Evolutionary conservation across 2,888 invertebrate species (phyloP).

Genomic region (Lissonota sp.): DNA sequence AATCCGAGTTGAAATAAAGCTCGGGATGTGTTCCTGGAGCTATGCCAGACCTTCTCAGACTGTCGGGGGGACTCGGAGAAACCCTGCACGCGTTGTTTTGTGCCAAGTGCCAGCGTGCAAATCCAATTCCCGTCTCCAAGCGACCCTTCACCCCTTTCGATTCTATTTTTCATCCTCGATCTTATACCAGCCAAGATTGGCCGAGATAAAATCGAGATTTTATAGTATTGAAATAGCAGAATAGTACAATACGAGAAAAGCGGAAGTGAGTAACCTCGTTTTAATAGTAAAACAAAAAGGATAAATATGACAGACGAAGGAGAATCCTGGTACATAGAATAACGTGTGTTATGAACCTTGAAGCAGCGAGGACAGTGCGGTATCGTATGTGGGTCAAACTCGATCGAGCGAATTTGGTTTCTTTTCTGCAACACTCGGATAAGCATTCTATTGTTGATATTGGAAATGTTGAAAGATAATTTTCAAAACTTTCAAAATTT

Average conservation of each 20-base stretch:
- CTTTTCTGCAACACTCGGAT: conserved; percentile 17
- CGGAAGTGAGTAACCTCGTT: too few species aligned
- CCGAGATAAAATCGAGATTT: conserved; percentile 6
- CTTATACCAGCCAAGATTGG: not conserved
- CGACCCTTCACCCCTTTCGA: conserved; percentile 54
- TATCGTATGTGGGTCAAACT: conserved; percentile 38
- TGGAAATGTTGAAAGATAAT: too few species aligned
- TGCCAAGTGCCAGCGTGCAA: conserved; percentile 55
- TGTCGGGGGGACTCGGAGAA: conserved; percentile 46
- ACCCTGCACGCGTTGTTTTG: conserved; percentile 33
- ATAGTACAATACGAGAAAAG: not conserved
- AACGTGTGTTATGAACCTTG: conserved; percentile 29
- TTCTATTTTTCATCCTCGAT: not conserved
- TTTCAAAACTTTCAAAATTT: too few species aligned
- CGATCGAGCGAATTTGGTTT: conserved; percentile 41
- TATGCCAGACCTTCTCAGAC: conserved; percentile 56
- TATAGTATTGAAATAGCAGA: not conserved
- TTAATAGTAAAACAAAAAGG: not conserved
- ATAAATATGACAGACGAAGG: conserved; percentile 6
- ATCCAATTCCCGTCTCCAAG: conserved; percentile 48
- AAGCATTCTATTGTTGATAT: not conserved
- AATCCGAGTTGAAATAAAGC: conserved; percentile 50
- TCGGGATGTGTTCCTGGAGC: conserved; percentile 46
- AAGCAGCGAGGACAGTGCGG: conserved; percentile 16
- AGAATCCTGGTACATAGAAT: conserved; percentile 5